Percentiles rank a stretch among this genome's conserved stretches.
These are phyloP conservation scores for Pelvicachromis taeniatus DNA, from an alignment of 2,113 vertebrate genomes.

Conservation along the genomic window DNA sequence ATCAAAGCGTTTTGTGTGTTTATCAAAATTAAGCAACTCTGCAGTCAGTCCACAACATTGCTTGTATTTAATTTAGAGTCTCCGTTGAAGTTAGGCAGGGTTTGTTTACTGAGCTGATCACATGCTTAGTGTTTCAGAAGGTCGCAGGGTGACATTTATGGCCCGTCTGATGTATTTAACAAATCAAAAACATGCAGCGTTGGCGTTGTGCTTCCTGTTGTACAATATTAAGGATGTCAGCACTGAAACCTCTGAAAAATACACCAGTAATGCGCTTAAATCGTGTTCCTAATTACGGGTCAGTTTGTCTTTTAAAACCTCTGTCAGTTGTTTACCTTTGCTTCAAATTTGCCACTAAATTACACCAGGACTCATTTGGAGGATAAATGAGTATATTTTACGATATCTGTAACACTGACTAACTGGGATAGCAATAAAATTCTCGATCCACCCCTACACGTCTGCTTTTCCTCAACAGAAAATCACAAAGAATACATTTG, in stretches of 20 bases:
- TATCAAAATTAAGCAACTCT: background rate
- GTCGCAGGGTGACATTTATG: background rate
- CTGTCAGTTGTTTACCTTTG: slow-evolving; percentile 2
- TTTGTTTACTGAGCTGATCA: background rate
- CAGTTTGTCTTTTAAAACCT: slow-evolving; percentile 25
- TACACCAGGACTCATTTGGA: slow-evolving; percentile 24
- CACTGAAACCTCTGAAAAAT: background rate
- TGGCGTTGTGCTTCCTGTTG: background rate
- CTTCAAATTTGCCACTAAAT: background rate
- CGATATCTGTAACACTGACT: background rate
- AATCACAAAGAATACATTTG: background rate
- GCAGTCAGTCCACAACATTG: background rate
- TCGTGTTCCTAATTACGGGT: background rate
- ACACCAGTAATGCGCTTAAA: background rate
- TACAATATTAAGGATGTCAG: background rate
- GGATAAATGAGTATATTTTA: slow-evolving; percentile 10
- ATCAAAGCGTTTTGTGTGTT: background rate
- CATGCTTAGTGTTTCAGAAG: background rate
- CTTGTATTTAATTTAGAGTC: background rate
- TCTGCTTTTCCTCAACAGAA: background rate
- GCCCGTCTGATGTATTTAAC: background rate
- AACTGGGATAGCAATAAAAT: slow-evolving; percentile 1
- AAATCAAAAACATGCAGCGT: background rate
- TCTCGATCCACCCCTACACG: background rate
- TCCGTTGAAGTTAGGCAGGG: background rate